A percentile compares a stretch with the other conserved stretches of the same genome.
Conservation (phyloP, 1,140 invertebrate species). For the Cryptotermes secundus region DNA sequence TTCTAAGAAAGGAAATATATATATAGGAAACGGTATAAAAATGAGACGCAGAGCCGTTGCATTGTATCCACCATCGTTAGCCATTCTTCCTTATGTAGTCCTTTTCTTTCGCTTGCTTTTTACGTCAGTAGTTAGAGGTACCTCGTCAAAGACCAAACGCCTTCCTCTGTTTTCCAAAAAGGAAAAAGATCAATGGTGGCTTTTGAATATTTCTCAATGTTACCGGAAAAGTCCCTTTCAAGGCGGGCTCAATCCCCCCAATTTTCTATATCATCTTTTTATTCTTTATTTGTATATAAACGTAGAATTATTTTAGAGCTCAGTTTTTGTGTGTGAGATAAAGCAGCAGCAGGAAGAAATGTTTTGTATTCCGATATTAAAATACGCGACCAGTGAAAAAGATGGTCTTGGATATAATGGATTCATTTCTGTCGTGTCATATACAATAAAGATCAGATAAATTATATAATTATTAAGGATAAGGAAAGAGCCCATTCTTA, state of each 20-base stretch:
- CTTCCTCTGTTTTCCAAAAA: not conserved
- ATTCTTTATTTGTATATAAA: not conserved
- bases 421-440: not conserved
- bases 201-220: slow-evolving; percentile 8
- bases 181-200: slow-evolving; percentile 6
- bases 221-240: not conserved
- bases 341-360: not conserved
- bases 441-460: not conserved
- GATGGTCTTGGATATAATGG: not conserved
- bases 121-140: not conserved
- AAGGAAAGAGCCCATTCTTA: too few species aligned
- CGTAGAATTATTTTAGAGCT: not conserved
- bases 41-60: not conserved
- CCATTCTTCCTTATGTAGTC: not conserved
- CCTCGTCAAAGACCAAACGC: not conserved
- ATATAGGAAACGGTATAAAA: not conserved
- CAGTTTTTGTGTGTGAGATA: not conserved
- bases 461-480: too few species aligned
- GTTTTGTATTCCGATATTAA: not conserved
- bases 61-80: not conserved
- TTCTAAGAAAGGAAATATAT: not conserved
- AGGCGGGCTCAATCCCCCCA: not conserved
- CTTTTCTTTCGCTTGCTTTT: not conserved
- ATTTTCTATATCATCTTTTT: not conserved
- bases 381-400: not conserved